Conservation (phyloP, 1,140 invertebrate genomes). For the Callitettix versicolor region DNA sequence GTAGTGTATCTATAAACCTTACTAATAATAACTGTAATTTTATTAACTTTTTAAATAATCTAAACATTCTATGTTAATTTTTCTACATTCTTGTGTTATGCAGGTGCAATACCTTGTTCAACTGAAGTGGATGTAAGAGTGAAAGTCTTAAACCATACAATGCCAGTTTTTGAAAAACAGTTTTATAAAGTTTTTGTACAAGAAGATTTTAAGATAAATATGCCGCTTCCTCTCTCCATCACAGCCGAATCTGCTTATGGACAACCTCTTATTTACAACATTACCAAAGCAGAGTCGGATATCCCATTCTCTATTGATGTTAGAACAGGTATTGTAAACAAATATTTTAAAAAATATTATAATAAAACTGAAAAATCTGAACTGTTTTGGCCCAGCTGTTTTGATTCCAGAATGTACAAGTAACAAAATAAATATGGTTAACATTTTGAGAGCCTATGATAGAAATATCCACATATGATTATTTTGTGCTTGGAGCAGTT, state of each 20-base stretch:
- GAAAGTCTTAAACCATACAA: conserved; percentile 75
- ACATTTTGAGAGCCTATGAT: too few species aligned
- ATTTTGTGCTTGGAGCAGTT: too few species aligned
- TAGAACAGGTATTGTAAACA: conserved; percentile 80
- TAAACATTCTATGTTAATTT: too few species aligned
- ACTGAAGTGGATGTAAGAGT: conserved; percentile 70
- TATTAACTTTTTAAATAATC: too few species aligned
- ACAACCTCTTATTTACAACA: conserved; percentile 63
- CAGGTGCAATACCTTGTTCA: conserved; percentile 65
- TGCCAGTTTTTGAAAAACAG: conserved; percentile 80
- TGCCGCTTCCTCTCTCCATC: conserved; percentile 62
- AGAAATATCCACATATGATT: too few species aligned
- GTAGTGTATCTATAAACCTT: too few species aligned
- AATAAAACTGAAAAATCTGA: too few species aligned
- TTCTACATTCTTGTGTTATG: too few species aligned
- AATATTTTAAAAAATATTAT: conserved; percentile 34
- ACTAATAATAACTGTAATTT: too few species aligned
- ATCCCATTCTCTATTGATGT: conserved; percentile 77
- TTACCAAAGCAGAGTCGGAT: conserved; percentile 63
- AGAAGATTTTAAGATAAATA: conserved; percentile 69
- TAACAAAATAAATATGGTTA: too few species aligned
- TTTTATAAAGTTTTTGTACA: conserved; percentile 69
- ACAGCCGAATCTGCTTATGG: conserved; percentile 71
- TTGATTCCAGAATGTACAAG: too few species aligned
- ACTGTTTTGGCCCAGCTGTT: too few species aligned